phyloP scores from a whole-genome alignment of 53 echinoderm and acorn worm genomes.

The Mesocentrotus franciscanus region DNA sequence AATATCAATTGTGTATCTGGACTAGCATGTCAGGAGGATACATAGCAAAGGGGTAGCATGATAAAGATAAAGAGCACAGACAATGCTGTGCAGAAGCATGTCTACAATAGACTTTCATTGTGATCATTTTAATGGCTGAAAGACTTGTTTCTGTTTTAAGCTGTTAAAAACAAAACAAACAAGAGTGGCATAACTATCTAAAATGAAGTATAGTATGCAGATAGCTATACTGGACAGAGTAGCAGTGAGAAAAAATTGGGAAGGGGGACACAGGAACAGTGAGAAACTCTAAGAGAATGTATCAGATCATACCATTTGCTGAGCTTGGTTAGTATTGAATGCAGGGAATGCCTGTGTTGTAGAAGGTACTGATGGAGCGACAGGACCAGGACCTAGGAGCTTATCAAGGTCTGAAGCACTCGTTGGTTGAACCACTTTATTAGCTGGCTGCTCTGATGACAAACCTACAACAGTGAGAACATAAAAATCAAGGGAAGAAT shows the following conservation, averaged over 20 bases:
- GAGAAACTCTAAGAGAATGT: not conserved
- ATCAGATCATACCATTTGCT: conserved; percentile 18
- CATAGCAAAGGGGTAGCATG: not conserved
- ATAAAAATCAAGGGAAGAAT: too few species aligned
- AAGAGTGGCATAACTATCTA: not conserved
- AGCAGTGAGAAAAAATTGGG: not conserved
- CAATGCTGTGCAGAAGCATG: not conserved
- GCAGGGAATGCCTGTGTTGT: conserved; percentile 44
- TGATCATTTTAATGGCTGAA: too few species aligned
- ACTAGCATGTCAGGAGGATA: not conserved
- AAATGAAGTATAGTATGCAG: not conserved
- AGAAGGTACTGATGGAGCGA: conserved; percentile 7
- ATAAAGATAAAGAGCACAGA: not conserved
- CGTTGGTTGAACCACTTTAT: conserved; percentile 83
- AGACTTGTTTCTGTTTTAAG: not conserved
- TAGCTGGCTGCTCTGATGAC: conserved; percentile 48
- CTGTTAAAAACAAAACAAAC: too few species aligned
- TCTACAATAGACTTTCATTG: not conserved
- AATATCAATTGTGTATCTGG: not conserved
- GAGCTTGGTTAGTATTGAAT: conserved; percentile 32
- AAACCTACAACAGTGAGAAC: conserved; percentile 18
- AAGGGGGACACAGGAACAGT: not conserved
- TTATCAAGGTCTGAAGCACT: conserved; percentile 83
- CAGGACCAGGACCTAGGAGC: conserved; percentile 72
- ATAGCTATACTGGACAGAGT: not conserved